phyloP scores from a whole-genome alignment of 2,797 vertebrate genomes.

The Podargus strigoides region DNA sequence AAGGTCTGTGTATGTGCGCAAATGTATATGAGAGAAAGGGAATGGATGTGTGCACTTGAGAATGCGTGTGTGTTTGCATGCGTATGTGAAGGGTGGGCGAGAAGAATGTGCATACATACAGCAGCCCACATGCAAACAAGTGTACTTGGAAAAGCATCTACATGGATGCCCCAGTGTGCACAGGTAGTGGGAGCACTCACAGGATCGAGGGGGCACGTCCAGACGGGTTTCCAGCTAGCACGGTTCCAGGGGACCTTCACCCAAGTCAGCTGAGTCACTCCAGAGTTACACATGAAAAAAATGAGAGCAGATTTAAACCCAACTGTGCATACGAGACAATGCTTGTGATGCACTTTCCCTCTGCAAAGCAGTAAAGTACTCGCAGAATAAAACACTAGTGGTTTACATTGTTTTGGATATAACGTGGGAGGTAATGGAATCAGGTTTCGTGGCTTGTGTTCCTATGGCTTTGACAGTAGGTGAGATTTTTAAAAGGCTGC shows the following conservation, averaged over 20 bases:
- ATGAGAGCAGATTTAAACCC: background rate
- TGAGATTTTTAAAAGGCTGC: background rate
- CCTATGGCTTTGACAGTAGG: background rate
- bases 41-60: constrained; percentile 27
- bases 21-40: constrained; percentile 26
- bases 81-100: background rate
- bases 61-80: constrained; percentile 38
- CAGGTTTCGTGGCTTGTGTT: background rate
- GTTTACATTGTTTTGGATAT: background rate
- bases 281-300: background rate
- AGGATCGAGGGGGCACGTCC: background rate
- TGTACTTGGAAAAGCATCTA: background rate
- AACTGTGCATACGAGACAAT: fast-evolving
- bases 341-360: background rate
- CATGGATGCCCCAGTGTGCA: background rate
- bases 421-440: background rate
- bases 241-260: background rate
- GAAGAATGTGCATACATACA: background rate
- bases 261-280: background rate
- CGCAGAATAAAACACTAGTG: background rate
- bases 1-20: constrained; percentile 56
- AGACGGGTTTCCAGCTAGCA: background rate
- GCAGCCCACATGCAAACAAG: background rate
- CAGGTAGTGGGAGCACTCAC: background rate
- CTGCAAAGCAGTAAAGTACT: background rate